Conservation (phyloP, 2,797 vertebrate species). For the Tokudaia tokunoshimensis region DNA sequence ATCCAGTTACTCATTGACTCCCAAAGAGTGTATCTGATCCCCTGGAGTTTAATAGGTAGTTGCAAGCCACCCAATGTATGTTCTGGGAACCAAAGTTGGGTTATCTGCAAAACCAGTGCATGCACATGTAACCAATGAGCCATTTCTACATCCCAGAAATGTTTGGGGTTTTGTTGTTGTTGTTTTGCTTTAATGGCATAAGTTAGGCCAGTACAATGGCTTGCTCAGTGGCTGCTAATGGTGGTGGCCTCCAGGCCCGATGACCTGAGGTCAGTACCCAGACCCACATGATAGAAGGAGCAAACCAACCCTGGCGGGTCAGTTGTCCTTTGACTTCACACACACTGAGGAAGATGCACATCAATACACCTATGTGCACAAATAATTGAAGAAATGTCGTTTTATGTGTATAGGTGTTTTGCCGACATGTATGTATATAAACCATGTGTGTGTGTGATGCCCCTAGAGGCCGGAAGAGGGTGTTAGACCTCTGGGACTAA, state of each 20-base stretch:
- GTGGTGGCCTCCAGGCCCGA: neutral
- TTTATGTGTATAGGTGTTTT: neutral
- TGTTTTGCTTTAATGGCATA: neutral
- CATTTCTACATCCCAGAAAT: neutral
- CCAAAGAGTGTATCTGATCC: neutral
- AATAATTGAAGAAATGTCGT: no score
- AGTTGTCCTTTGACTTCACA: neutral
- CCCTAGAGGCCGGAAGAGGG: neutral
- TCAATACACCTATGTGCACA: neutral
- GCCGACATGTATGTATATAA: no score
- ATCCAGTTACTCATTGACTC: neutral
- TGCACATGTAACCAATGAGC: neutral
- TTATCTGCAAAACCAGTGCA: neutral
- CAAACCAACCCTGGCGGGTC: neutral
- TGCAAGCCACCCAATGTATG: neutral
- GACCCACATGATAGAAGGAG: neutral
- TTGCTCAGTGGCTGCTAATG: neutral
- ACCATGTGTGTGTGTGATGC: neutral
- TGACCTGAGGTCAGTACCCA: neutral
- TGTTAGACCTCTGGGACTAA: neutral
- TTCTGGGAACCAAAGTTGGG: neutral
- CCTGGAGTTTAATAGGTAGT: no score
- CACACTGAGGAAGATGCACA: neutral
- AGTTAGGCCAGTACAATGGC: neutral
- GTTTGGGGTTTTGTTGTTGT: no score